Conservation (phyloP, 2,888 invertebrate genomes). For the Torymus auratus region DNA sequence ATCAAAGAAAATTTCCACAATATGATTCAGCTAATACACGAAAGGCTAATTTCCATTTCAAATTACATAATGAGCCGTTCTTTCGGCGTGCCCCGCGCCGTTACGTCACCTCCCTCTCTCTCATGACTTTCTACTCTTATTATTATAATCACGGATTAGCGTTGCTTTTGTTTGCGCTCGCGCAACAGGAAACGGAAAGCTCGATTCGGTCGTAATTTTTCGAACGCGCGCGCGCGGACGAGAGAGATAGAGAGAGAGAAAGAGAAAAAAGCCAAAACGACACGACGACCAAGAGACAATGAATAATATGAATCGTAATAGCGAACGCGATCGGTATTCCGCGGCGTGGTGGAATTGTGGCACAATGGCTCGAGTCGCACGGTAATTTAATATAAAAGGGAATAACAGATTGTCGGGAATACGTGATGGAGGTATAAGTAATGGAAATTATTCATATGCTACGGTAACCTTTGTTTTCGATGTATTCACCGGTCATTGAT, state of each 20-base stretch:
- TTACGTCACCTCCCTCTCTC: conserved; percentile 30
- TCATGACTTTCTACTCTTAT: conserved; percentile 47
- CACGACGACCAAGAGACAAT: conserved; percentile 7
- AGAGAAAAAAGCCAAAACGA: neutral
- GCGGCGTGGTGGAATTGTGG: neutral
- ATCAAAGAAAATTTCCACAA: conserved; percentile 48
- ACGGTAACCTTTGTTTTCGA: no score
- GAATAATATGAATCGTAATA: conserved; percentile 44
- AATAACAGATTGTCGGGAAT: no score
- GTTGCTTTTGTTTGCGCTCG: conserved; percentile 37
- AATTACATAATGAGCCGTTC: conserved; percentile 52
- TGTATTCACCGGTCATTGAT: no score
- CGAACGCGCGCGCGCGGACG: neutral
- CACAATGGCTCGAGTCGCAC: neutral
- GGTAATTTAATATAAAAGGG: neutral
- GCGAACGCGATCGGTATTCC: conserved; percentile 15
- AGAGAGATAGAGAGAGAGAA: no score
- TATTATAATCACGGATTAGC: conserved; percentile 53
- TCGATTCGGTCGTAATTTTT: conserved; percentile 40
- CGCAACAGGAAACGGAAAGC: conserved; percentile 42
- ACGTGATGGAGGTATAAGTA: no score
- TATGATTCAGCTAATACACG: conserved; percentile 47
- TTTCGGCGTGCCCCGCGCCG: neutral
- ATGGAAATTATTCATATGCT: no score
- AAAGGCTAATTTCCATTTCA: conserved; percentile 55